phyloP scores from a whole-genome alignment of 2,888 invertebrate species.

The Drosophila algonquin region DNA sequence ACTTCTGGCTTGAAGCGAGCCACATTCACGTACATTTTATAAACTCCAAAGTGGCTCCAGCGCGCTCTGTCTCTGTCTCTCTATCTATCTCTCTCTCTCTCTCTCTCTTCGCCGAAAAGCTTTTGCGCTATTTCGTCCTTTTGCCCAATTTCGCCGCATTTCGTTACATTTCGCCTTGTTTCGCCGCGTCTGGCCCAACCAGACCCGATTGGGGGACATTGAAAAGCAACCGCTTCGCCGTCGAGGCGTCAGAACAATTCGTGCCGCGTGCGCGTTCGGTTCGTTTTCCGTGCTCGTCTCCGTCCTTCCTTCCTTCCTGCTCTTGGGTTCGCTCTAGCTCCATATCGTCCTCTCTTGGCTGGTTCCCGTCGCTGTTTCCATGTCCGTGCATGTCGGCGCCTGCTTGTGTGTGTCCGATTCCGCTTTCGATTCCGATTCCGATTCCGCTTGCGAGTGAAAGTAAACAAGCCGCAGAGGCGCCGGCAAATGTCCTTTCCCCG shows the following conservation, averaged over 20 bases:
- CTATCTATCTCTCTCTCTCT: neutral
- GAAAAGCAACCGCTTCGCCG: conserved; percentile 58
- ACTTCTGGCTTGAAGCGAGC: conserved; percentile 67
- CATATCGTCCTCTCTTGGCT: conserved; percentile 1
- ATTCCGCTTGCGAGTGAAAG: conserved; percentile 48
- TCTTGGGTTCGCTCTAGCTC: neutral
- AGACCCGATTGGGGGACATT: conserved; percentile 31
- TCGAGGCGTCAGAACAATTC: conserved; percentile 66
- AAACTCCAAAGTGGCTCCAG: conserved; percentile 57
- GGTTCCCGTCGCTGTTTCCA: neutral
- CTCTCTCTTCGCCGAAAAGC: neutral
- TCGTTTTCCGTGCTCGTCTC: conserved; percentile 48
- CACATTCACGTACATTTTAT: conserved; percentile 74
- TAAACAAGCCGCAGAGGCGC: conserved; percentile 67
- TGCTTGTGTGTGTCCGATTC: conserved; percentile 25
- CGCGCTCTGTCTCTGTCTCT: conserved; percentile 1
- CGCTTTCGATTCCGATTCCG: conserved; percentile 14
- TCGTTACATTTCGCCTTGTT: conserved; percentile 18
- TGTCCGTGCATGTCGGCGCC: neutral
- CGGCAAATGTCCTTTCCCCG: conserved; percentile 51
- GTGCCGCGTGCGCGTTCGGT: conserved; percentile 78
- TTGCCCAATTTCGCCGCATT: neutral
- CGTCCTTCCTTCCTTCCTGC: neutral
- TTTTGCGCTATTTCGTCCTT: conserved; percentile 57
- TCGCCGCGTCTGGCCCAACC: conserved; percentile 27